Conservation (phyloP, 2,888 invertebrate genomes). For the Vannuccia rotundouncinata region DNA sequence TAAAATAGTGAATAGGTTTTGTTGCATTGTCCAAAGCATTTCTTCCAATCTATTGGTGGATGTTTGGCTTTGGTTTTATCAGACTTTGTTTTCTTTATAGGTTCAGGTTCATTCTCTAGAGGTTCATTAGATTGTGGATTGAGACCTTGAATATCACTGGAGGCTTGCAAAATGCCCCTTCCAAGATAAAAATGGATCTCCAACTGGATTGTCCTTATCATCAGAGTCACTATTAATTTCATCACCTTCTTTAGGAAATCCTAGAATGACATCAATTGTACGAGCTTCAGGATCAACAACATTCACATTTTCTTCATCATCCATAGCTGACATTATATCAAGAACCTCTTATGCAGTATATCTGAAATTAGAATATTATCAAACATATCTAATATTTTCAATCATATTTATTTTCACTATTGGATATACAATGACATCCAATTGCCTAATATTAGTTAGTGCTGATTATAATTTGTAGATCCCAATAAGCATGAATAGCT, state of each 20-base stretch:
- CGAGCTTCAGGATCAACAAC: background rate
- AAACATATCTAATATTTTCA: background rate
- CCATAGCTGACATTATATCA: background rate
- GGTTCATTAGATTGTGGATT: background rate
- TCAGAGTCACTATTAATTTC: background rate
- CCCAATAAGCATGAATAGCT: too few relatives aligned
- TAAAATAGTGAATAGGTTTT: constrained; percentile 10
- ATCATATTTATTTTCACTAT: background rate
- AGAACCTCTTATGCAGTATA: background rate
- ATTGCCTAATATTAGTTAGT: too few relatives aligned
- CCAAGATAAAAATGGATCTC: constrained; percentile 6
- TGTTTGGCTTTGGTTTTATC: background rate
- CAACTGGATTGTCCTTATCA: background rate
- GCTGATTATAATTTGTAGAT: too few relatives aligned
- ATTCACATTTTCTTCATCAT: background rate
- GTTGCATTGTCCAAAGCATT: background rate
- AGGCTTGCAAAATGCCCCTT: background rate
- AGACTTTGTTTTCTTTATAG: background rate
- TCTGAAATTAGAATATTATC: background rate
- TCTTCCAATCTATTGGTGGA: background rate
- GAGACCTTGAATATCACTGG: constrained; percentile 4
- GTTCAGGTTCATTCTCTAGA: constrained; percentile 2
- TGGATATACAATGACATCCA: background rate
- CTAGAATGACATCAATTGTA: background rate
- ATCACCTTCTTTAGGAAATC: constrained; percentile 1